Evolutionary conservation across 35 echinoderm and acorn worm genomes (phyloP).

Genomic region (Lytechinus variegatus): DNA sequence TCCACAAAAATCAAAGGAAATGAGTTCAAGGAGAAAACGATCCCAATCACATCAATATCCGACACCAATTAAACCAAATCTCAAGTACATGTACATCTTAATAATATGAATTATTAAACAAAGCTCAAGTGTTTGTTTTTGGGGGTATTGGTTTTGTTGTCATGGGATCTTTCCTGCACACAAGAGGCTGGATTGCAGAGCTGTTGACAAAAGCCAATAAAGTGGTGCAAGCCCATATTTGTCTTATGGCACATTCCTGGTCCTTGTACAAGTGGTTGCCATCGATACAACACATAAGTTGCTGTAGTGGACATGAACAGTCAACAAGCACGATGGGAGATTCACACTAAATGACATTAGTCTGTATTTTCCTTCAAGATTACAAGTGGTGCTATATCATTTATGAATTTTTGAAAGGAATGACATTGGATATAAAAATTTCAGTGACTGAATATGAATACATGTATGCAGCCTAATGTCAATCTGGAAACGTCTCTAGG

Average conservation of each 20-base stretch:
- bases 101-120: neutral
- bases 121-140: neutral
- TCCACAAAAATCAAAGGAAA: neutral
- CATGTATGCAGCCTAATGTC: neutral
- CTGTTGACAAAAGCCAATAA: neutral
- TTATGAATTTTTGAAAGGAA: neutral
- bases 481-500: neutral
- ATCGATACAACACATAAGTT: neutral
- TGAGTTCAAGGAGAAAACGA: neutral
- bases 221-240: neutral
- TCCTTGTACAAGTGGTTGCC: neutral
- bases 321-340: neutral
- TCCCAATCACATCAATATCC: neutral
- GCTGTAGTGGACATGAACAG: neutral
- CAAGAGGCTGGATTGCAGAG: neutral
- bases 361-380: neutral
- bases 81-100: neutral
- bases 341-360: neutral
- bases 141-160: neutral
- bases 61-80: neutral
- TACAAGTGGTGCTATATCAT: neutral
- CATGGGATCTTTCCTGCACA: neutral
- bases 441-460: neutral
- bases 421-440: neutral
- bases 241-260: neutral